Conservation (phyloP, 2,797 vertebrate genomes). For the Gymnodraco acuticeps region DNA sequence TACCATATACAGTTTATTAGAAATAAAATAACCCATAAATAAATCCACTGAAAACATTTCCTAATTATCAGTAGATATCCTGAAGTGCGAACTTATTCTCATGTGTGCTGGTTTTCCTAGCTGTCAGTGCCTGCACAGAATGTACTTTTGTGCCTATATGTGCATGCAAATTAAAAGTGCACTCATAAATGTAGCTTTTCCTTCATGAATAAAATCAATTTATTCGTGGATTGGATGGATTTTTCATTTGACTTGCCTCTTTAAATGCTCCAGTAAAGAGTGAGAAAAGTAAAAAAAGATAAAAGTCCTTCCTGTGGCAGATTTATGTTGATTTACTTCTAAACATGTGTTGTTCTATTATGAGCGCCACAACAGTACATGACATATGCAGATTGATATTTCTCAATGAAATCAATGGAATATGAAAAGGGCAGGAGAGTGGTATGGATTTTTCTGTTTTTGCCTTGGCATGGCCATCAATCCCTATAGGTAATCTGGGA, state of each 20-base stretch:
- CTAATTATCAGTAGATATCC: conserved; percentile 4
- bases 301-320: conserved; percentile 39
- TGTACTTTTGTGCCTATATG: neutral
- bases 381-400: conserved; percentile 76
- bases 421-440: conserved; percentile 66
- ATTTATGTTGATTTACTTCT: conserved; percentile 56
- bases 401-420: conserved; percentile 72
- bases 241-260: conserved; percentile 30
- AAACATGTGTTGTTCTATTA: conserved; percentile 41
- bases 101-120: neutral
- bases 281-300: neutral
- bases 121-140: conserved; percentile 7
- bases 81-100: neutral
- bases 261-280: conserved; percentile 7
- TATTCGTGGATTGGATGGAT: conserved; percentile 21
- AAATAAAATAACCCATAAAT: no score
- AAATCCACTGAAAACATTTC: neutral
- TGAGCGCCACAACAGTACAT: conserved; percentile 45
- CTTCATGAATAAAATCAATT: conserved; percentile 35
- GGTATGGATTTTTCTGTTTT: conserved; percentile 75
- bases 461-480: conserved; percentile 74
- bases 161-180: conserved; percentile 19
- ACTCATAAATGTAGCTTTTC: conserved; percentile 45
- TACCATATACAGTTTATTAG: neutral
- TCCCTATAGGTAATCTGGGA: conserved; percentile 65